Base-by-base conservation (phyloP, 2,113 vertebrate genomes). In the Maccullochella peelii region DNA sequence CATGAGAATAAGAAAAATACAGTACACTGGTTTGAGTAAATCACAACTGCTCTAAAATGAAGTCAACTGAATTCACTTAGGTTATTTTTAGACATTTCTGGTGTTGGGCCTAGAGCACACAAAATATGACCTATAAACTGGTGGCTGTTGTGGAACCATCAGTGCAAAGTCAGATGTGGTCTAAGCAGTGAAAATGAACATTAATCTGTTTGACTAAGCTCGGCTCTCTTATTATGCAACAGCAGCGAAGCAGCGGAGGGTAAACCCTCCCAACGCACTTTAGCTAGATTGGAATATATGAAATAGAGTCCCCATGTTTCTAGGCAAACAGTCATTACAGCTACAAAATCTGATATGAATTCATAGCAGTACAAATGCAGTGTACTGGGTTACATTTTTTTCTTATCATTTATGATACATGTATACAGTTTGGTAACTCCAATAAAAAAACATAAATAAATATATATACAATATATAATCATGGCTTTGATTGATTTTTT, bases 131-230 rank as follows among this genome's bases (percentile, higher is more conserved):
- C 75, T 79, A 54, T 40, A 69, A 83, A 69, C 66, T 65, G 71
- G 54, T 75, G 40, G 70, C 71, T 77, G 84, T 89, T 40, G 68
- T 77, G 74, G 67, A 81, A 50, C 59, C 42, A 59, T 38, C 70
- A 77, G 82, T 27, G 47, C 42, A 71, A 73, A 79, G 73, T 88
- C 77, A 82, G 71, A 90, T 42, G 27, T 59, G 61, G 54, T 73
- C 71, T 67, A 30, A 75, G 73, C 67, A 68, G 73, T 71, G 74
- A 91, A 80, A 90, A 77, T 81, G 73, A 83, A 76, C 78, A 86
- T 82, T 86, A 93, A 89, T 90, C 84, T 83, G 77, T 86, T 63
- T 38, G 84, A 74, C 67, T 83, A 86, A 90, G 82, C 84, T 68
- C 2, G 38, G 27, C 68, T 80, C 73, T 69, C 25, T 61, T 63